A percentile compares a stretch with the other conserved stretches of the same genome.
phyloP scores from a whole-genome alignment of 1,140 invertebrate genomes.

The Maniola jurtina region DNA sequence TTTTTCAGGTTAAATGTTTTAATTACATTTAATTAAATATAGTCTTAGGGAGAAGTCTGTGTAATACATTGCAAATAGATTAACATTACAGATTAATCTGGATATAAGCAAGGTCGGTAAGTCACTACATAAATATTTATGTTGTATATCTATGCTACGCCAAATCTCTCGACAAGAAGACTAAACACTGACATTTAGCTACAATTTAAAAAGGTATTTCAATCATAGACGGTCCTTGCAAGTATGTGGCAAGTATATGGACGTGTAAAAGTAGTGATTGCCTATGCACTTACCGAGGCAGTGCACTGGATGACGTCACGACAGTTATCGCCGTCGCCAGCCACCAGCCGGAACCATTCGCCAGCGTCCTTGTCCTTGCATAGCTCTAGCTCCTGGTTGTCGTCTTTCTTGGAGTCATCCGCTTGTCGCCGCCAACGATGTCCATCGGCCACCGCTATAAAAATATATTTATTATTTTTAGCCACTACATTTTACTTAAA shows the following conservation, averaged over 20 bases:
- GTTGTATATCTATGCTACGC: slow-evolving; percentile 24
- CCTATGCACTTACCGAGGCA: slow-evolving; percentile 85
- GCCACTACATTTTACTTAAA: background rate
- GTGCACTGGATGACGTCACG: slow-evolving; percentile 97
- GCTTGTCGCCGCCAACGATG: slow-evolving; percentile 77
- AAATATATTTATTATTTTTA: slow-evolving; percentile 3
- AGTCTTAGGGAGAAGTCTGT: background rate
- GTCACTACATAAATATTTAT: slow-evolving; percentile 33
- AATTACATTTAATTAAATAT: background rate
- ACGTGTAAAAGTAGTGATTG: slow-evolving; percentile 43
- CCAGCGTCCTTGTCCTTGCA: slow-evolving; percentile 97
- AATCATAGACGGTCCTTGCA: slow-evolving; percentile 7
- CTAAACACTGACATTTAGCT: slow-evolving; percentile 9
- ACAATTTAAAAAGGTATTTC: slow-evolving; percentile 10
- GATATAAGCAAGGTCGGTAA: slow-evolving; percentile 30
- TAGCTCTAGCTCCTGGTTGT: slow-evolving; percentile 91
- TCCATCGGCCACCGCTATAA: slow-evolving; percentile 45
- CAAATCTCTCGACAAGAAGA: background rate
- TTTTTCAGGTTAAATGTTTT: too few species aligned
- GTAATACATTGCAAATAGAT: slow-evolving; percentile 8
- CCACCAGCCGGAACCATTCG: slow-evolving; percentile 95
- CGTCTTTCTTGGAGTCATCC: slow-evolving; percentile 86
- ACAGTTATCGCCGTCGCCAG: slow-evolving; percentile 94
- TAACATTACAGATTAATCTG: slow-evolving; percentile 29
- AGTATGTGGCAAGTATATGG: slow-evolving; percentile 15